Base-by-base conservation (phyloP, 2,113 vertebrate species). In the Micromys minutus region DNA sequence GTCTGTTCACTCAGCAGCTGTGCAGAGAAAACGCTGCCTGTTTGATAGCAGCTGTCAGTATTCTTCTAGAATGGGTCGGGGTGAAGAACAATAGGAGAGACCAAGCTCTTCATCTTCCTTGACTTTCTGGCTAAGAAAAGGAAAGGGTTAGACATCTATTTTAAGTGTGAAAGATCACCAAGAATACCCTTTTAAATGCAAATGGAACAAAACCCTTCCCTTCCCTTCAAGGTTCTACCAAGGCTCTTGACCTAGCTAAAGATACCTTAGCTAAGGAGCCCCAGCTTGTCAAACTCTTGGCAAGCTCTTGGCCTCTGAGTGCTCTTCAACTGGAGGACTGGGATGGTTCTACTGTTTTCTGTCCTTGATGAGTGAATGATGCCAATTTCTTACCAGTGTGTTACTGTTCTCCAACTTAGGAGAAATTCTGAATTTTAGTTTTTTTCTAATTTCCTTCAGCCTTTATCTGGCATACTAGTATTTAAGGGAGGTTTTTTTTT, bases 31-130 rank as follows among this genome's bases (percentile, higher is more conserved):
- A 97, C 96, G 87, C 76, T 29, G 98, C 98, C 97, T 97, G 97
- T 99, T 98, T 99, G 98, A 99, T 99, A 99, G 99, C 99, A 99
- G 99, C 99, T 99, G 99, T 99, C 99, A 98, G 98, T 98, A 99
- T 99, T 99, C 99, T 99, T 99, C 98, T 98, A 99, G 98, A 98
- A 96, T 98, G 98, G 99, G 98, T 98, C 98, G 95, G 63, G 97
- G 97, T 97, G 90, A 97, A 98, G 98, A 98, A 99, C 98, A 98
- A 98, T 98, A 95, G 98, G 96, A 93, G 98, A 94, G 96, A 97
- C 98, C 96, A 93, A 83, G 98, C 98, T 98, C 97, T 98, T 97
- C 83, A 97, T 98, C 96, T 97, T 95, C 98, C 96, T 96, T 89
- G 90, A 98, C 98, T 98, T 98, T 98, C 97, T 98, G 97, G 96